These are phyloP conservation scores for Habrosyne pyritoides DNA, from an alignment of 2,888 invertebrate genomes.

Conservation along the genomic window DNA sequence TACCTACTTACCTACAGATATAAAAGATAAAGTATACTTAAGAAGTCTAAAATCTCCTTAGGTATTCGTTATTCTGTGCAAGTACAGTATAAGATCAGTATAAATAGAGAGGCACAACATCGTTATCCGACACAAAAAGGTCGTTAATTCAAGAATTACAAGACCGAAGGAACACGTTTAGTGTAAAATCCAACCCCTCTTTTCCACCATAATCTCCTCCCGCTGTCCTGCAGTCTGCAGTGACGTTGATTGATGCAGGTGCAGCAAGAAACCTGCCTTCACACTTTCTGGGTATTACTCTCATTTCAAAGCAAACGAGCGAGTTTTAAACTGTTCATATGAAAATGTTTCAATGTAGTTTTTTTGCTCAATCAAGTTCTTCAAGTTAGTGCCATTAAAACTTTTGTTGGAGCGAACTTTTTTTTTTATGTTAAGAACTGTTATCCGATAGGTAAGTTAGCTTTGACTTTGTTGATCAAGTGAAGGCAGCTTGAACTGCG, in stretches of 20 bases:
- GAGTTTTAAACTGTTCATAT: constrained; percentile 32
- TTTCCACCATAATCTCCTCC: constrained; percentile 51
- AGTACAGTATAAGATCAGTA: neutral
- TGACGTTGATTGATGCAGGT: constrained; percentile 79
- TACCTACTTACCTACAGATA: too few relatives aligned
- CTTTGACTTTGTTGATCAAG: neutral
- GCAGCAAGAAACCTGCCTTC: constrained; percentile 66
- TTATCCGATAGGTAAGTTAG: neutral
- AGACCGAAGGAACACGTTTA: constrained; percentile 19
- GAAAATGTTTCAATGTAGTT: constrained; percentile 20
- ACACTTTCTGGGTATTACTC: constrained; percentile 37
- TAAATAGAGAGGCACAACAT: neutral
- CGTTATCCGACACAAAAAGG: constrained; percentile 23
- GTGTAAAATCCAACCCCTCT: constrained; percentile 35
- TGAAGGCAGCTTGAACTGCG: neutral
- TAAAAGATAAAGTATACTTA: too few relatives aligned
- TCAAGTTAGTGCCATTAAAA: neutral
- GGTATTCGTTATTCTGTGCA: neutral
- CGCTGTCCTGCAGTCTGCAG: constrained; percentile 51
- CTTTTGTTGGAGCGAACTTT: neutral
- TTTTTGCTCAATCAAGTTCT: constrained; percentile 21
- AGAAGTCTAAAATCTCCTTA: neutral
- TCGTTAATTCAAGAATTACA: constrained; percentile 40
- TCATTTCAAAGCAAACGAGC: constrained; percentile 25
- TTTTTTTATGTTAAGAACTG: neutral